Evolutionary conservation across 2,797 vertebrate genomes (phyloP), one percentile per base, ranked within the genome.

Genomic region (Hydrophis major): DNA sequence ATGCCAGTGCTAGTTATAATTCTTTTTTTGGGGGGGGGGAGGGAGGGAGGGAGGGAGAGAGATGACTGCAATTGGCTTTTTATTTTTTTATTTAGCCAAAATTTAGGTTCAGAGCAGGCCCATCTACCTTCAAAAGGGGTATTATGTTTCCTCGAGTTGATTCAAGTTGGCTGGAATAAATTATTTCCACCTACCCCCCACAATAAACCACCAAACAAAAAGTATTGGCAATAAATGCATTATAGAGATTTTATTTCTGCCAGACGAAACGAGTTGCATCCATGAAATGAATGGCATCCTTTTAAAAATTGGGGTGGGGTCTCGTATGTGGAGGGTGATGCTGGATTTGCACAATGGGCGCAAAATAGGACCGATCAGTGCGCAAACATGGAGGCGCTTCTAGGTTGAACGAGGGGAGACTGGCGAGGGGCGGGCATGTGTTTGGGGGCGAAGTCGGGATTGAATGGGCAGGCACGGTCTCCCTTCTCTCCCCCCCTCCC

Each of bases 401-500:
- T 11, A 12, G 20, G 13, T 42, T 18, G 89, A 20, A 11, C 27
- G 8, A 32, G n/a, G n/a, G n/a, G 16, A 11, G 28, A 37, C 6
- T 12, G 74, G 28, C 2, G 4, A 6, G n/a, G 63, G 18, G 8
- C 4, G 86, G 50, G 50, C 14, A 74, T 4, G 27, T n/a, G 7
- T 6, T 25, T 28, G 61, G 8, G 32, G 20, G 57, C 27, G n/a
- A 7, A 56, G 4, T 55, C 7, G 7, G n/a, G 14, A 28, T 22
- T 6, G 20, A 0, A 0, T 27, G 14, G 53, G 8, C 2, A 2
- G 16, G 6, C 10, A 18, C 0, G 25, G 0, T 50, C 4, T 53
- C 2, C 6, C 42, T 60, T 1, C 6, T 2, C 4, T 0, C 0
- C 27, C 4, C 2, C 4, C 0, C 37, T 2, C 0, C 27, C 32